Evolutionary conservation across 2,113 vertebrate species (phyloP).

Genomic region (Lepidothrix coronata): DNA sequence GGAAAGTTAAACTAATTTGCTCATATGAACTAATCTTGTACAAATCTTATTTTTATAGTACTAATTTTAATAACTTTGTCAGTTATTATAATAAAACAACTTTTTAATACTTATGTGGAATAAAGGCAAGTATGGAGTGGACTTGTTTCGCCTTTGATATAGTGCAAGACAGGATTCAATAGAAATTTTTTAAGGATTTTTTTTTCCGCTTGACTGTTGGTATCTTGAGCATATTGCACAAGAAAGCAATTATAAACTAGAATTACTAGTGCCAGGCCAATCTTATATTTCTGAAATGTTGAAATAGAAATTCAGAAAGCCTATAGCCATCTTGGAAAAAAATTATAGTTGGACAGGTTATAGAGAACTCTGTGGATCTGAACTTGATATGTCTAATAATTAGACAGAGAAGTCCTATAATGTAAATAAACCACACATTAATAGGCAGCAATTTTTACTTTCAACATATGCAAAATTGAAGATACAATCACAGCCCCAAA

Average conservation of each 20-base stretch:
- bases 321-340: not conserved
- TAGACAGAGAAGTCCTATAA: not conserved
- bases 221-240: not conserved
- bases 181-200: not conserved
- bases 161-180: not conserved
- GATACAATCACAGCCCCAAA: not conserved
- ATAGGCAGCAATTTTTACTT: not conserved
- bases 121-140: not conserved
- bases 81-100: not conserved
- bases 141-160: not conserved
- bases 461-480: not conserved
- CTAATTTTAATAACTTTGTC: not conserved
- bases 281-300: not conserved
- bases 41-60: not conserved
- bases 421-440: not conserved
- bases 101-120: not conserved
- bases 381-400: not conserved
- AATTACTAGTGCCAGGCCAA: not conserved
- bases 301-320: not conserved
- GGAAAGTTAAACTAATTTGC: not conserved
- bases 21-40: not conserved
- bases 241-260: not conserved
- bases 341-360: accelerated
- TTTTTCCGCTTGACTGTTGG: not conserved
- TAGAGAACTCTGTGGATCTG: not conserved